Percentiles rank a stretch among this genome's conserved stretches.
phyloP scores from a whole-genome alignment of 2,888 invertebrate species.

The Scrobipalpa costella region DNA sequence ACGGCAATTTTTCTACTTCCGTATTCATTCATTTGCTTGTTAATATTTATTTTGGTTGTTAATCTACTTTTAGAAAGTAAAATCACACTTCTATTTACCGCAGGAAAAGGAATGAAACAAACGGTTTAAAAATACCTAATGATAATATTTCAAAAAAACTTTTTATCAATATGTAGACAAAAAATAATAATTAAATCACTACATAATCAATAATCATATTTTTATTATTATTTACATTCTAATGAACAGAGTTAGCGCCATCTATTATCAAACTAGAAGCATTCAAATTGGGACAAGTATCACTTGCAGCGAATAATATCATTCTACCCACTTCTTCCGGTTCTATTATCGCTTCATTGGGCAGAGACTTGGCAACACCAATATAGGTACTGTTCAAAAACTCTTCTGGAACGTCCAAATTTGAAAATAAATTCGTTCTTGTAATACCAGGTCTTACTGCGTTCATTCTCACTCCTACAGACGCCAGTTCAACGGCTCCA shows the following conservation, averaged over 20 bases:
- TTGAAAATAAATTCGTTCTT: slow-evolving; percentile 56
- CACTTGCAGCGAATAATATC: slow-evolving; percentile 57
- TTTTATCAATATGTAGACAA: too few species aligned
- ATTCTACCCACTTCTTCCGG: slow-evolving; percentile 61
- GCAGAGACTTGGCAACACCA: slow-evolving; percentile 46
- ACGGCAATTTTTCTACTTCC: too few species aligned
- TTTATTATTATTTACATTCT: background rate
- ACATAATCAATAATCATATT: too few species aligned
- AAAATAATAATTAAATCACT: too few species aligned
- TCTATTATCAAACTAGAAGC: slow-evolving; percentile 54
- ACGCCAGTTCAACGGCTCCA: slow-evolving; percentile 54
- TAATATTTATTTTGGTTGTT: too few species aligned
- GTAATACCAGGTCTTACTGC: slow-evolving; percentile 61
- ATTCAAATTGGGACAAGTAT: slow-evolving; percentile 51
- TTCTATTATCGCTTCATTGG: slow-evolving; percentile 52
- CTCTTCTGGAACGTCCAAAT: slow-evolving; percentile 46
- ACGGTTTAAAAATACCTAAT: too few species aligned
- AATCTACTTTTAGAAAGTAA: too few species aligned
- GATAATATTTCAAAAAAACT: too few species aligned
- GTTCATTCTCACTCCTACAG: slow-evolving; percentile 61
- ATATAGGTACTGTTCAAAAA: slow-evolving; percentile 43
- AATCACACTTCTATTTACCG: too few species aligned
- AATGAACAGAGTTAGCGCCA: slow-evolving; percentile 44
- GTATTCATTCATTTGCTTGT: too few species aligned
- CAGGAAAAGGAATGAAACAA: too few species aligned